phyloP scores from a whole-genome alignment of 2,113 vertebrate genomes.

The Xiphias gladius region DNA sequence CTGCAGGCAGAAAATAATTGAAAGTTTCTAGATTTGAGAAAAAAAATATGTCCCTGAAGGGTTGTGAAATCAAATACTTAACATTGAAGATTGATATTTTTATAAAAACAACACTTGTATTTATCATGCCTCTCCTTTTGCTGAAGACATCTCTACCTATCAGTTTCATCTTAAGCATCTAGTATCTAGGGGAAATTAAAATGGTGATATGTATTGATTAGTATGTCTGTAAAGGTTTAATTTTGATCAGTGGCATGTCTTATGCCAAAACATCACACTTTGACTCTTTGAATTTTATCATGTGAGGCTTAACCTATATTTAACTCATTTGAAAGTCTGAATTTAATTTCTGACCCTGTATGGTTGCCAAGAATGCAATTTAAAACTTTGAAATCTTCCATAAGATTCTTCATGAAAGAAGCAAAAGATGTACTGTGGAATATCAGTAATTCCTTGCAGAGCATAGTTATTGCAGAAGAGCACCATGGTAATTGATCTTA shows the following conservation, averaged over 20 bases:
- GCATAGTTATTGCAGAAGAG: slow-evolving; percentile 3
- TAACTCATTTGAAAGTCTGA: background rate
- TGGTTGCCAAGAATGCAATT: background rate
- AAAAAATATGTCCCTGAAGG: background rate
- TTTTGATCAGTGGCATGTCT: background rate
- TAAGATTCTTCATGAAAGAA: background rate
- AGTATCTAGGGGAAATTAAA: background rate
- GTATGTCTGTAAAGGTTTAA: background rate
- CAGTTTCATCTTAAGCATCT: background rate
- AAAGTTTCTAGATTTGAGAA: background rate
- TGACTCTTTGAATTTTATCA: slow-evolving; percentile 3
- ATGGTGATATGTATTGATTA: background rate
- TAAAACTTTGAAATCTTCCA: background rate
- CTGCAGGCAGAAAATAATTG: background rate
- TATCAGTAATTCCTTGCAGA: background rate
- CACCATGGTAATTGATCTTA: slow-evolving; percentile 1
- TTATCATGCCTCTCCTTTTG: background rate
- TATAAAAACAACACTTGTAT: background rate
- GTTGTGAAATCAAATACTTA: background rate
- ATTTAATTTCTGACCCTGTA: background rate
- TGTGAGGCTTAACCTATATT: background rate
- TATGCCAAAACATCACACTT: background rate
- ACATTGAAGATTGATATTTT: background rate
- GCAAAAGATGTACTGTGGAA: background rate
- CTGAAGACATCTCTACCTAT: background rate